Evolutionary conservation across 2,113 vertebrate species (phyloP).

Genomic region (Macquaria ambigua): DNA sequence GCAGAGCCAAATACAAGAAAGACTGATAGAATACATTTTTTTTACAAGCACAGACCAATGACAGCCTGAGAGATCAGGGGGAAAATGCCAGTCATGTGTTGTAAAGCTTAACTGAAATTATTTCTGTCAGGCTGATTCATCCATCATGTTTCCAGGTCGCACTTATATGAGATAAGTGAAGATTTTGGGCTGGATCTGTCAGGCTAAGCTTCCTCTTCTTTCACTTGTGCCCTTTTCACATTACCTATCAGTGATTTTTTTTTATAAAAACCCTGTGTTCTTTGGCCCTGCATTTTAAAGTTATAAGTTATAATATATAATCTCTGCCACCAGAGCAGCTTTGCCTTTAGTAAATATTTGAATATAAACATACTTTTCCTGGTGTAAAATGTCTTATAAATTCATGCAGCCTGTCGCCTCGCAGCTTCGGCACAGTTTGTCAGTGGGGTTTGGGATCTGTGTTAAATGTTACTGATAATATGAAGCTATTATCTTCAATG

Average conservation of each 20-base stretch:
- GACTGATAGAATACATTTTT: neutral
- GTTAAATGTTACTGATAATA: too few relatives aligned
- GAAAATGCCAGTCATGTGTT: too few relatives aligned
- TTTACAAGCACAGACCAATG: neutral
- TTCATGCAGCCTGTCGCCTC: too few relatives aligned
- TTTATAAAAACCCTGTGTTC: neutral
- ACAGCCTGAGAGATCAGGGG: too few relatives aligned
- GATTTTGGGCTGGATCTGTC: neutral
- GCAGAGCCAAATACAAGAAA: neutral
- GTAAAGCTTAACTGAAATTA: neutral
- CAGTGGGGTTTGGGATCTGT: too few relatives aligned
- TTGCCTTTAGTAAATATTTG: neutral
- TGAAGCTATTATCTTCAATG: too few relatives aligned
- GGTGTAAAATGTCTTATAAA: too few relatives aligned
- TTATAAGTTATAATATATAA: too few relatives aligned
- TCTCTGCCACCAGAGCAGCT: neutral
- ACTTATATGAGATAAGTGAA: neutral
- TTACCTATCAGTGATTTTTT: neutral
- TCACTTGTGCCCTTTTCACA: neutral
- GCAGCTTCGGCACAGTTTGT: too few relatives aligned
- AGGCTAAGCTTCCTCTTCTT: neutral
- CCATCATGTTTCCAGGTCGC: too few relatives aligned
- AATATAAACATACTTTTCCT: neutral
- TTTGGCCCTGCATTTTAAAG: neutral
- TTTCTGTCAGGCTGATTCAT: neutral